Evolutionary conservation across 2,797 vertebrate genomes (phyloP).

Genomic region (Chelmon rostratus): DNA sequence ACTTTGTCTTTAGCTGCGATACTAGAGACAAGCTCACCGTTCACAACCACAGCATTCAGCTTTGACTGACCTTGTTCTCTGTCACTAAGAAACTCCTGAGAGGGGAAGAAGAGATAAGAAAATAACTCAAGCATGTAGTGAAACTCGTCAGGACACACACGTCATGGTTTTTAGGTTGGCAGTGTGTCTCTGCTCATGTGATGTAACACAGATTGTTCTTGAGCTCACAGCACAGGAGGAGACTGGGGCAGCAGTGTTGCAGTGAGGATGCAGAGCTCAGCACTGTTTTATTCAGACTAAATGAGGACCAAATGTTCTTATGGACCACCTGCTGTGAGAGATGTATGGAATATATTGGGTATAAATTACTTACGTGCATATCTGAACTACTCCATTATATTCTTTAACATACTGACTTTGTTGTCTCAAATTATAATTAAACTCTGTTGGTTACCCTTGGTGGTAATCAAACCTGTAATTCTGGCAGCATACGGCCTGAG

Average conservation of each 20-base stretch:
- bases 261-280: neutral
- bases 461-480: neutral
- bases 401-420: neutral
- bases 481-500: neutral
- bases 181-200: neutral
- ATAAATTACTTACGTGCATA: neutral
- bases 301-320: neutral
- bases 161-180: neutral
- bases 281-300: neutral
- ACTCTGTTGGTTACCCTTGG: too few species aligned
- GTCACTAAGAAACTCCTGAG: slow-evolving; percentile 92
- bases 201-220: neutral
- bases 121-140: neutral
- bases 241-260: too few species aligned
- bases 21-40: slow-evolving; percentile 87
- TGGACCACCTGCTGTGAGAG: neutral
- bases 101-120: slow-evolving; percentile 10
- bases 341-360: neutral
- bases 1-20: slow-evolving; percentile 88
- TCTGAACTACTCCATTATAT: neutral
- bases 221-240: neutral
- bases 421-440: neutral
- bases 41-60: slow-evolving; percentile 86
- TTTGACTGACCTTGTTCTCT: slow-evolving; percentile 92
- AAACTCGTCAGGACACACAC: neutral